These are phyloP conservation scores for Dendroctonus valens DNA, from an alignment of 1,140 invertebrate genomes.

Conservation along the genomic window DNA sequence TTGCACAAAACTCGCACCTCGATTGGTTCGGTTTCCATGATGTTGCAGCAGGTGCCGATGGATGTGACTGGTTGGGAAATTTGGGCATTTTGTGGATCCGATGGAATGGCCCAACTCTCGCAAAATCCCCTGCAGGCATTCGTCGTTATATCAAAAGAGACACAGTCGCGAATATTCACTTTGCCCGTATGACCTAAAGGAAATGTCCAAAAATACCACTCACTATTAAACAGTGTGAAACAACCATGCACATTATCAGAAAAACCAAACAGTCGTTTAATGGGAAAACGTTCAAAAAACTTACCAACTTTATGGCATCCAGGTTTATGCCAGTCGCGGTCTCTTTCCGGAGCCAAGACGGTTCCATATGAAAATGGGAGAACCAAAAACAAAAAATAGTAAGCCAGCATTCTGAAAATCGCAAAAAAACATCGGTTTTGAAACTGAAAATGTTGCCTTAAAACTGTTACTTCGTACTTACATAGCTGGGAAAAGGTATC, in stretches of 20 bases:
- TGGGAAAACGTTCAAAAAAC: conserved; percentile 32
- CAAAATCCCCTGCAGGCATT: conserved; percentile 87
- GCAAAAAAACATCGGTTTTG: not conserved
- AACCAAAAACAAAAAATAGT: conserved; percentile 45
- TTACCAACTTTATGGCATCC: conserved; percentile 65
- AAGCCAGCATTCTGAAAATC: conserved; percentile 47
- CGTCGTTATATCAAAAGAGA: conserved; percentile 79
- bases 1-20: conserved; percentile 71
- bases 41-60: conserved; percentile 85
- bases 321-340: conserved; percentile 57
- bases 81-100: conserved; percentile 63
- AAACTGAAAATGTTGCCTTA: not conserved
- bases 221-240: not conserved
- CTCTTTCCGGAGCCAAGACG: conserved; percentile 37
- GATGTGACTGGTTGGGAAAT: conserved; percentile 75
- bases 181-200: conserved; percentile 67
- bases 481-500: conserved; percentile 18
- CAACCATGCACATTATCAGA: conserved; percentile 1
- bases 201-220: not conserved
- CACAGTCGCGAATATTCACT: conserved; percentile 78
- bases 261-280: not conserved
- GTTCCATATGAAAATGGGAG: conserved; percentile 42
- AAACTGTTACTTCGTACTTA: conserved; percentile 1
- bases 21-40: conserved; percentile 79
- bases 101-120: conserved; percentile 74